Conservation (phyloP, 2,888 invertebrate genomes). For the Labia minor region DNA sequence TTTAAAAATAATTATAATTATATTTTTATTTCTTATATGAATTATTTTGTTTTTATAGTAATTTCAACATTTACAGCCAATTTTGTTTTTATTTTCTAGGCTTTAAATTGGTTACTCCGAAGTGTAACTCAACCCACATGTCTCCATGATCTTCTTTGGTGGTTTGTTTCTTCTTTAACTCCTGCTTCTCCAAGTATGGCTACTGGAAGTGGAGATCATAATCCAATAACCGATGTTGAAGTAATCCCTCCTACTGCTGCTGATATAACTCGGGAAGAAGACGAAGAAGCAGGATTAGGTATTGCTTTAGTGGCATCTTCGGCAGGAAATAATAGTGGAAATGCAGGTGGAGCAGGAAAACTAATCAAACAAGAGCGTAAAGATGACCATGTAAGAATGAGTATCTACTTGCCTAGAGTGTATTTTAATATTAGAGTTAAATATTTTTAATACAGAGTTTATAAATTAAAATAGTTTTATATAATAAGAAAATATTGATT, state of each 20-base stretch:
- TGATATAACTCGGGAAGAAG: slow-evolving; percentile 26
- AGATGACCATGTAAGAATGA: slow-evolving; percentile 35
- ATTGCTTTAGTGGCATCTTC: slow-evolving; percentile 35
- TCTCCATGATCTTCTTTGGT: slow-evolving; percentile 93
- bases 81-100: slow-evolving; percentile 41
- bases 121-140: slow-evolving; percentile 84
- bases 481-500: too few relatives aligned
- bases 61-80: too few relatives aligned
- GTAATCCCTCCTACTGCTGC: slow-evolving; percentile 23
- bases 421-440: too few relatives aligned
- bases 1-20: too few relatives aligned
- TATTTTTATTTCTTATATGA: too few relatives aligned
- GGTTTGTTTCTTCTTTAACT: slow-evolving; percentile 80
- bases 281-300: slow-evolving; percentile 45
- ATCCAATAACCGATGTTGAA: slow-evolving; percentile 35
- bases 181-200: slow-evolving; percentile 32
- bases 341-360: not conserved
- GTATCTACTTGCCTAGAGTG: too few relatives aligned
- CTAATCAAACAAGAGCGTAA: slow-evolving; percentile 29
- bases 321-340: not conserved
- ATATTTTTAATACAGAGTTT: too few relatives aligned
- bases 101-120: slow-evolving; percentile 87
- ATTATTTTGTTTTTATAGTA: too few relatives aligned
- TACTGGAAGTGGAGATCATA: slow-evolving; percentile 20
- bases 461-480: too few relatives aligned